A percentile compares a stretch with the other conserved stretches of the same genome.
Evolutionary conservation across 2,888 invertebrate species (phyloP).

Genomic region (Agrotis clavis): DNA sequence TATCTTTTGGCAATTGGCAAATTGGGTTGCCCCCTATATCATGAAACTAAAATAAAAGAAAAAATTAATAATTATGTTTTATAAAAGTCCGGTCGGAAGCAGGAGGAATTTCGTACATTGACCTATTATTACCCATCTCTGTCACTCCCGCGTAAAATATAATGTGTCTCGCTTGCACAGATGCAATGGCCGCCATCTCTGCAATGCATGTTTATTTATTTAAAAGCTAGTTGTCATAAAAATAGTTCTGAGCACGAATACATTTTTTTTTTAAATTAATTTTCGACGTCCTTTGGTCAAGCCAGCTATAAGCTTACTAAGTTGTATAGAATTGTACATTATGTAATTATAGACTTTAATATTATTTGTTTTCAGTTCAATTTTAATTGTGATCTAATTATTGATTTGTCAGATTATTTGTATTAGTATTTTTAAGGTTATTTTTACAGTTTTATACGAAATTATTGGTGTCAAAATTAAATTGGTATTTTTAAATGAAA

Average conservation of each 20-base stretch:
- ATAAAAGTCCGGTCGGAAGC: no score
- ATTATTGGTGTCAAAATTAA: slow-evolving; percentile 25
- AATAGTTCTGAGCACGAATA: no score
- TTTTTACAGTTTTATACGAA: slow-evolving; percentile 36
- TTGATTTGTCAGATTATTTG: slow-evolving; percentile 53
- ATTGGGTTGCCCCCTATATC: neutral
- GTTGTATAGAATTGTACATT: slow-evolving; percentile 68
- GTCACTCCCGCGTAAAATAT: no score
- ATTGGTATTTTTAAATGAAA: slow-evolving; percentile 1
- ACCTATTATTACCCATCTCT: no score
- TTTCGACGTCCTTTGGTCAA: slow-evolving; percentile 16
- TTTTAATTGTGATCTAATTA: slow-evolving; percentile 48
- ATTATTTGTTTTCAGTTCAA: slow-evolving; percentile 46
- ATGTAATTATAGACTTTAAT: slow-evolving; percentile 61
- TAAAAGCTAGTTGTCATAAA: no score
- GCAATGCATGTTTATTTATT: no score
- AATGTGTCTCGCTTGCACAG: no score
- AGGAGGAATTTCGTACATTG: no score
- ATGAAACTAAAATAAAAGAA: no score
- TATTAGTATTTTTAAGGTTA: slow-evolving; percentile 29
- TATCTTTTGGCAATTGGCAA: neutral
- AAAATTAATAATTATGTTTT: no score
- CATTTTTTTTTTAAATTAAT: neutral
- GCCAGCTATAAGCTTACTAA: slow-evolving; percentile 53
- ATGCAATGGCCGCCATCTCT: no score